Base-by-base conservation (phyloP, 2,113 vertebrate species). In the Pygoscelis adeliae region DNA sequence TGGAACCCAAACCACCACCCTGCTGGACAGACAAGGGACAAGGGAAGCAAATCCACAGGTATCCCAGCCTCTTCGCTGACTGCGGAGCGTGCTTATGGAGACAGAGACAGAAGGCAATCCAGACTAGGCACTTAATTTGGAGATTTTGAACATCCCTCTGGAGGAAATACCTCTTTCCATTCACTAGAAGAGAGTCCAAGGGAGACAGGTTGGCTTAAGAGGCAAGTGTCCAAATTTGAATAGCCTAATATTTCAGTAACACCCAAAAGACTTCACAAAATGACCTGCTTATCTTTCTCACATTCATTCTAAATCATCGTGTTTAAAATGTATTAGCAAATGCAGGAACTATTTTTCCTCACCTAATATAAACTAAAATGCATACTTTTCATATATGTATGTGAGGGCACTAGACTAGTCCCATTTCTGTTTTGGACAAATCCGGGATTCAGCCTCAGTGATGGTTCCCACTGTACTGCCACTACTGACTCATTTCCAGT, bases 401-500 rank as follows among this genome's bases (percentile, higher is more conserved):
- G 6, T 25, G 21, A 90, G 17, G 25, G 36, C 7, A 82, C 3
- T 3, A 34, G 20, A 56, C 70, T 30, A 87, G 14, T 62, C 46
- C 19, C 42, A 59, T 63, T 83, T 74, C 34, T 69, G 27, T 6
- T 89, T 44, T 56, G 18, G 23, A 8, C 36, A 83, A 73, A 72
- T 10, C 29, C 0, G 0, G 58, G 58, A 90, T 69, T 77, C 32
- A n/a, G 56, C 38, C 15, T 49, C 0, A 0, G 46, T 17, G 36
- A 27, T 56, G 46, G 59, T 11, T 90, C 83, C 58, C 32, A 10
- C 44, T 23, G 15, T 62, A 26, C 9, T 72, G 34, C 13, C 15
- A 29, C 56, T 52, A 52, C 34, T 12, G 53, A 65, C 20, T 36
- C 38, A n/a, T 30, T 25, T 73, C 53, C 63, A 81, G 44, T 23